Base-by-base conservation (phyloP, 2,113 vertebrate genomes). In the Arenaria interpres region DNA sequence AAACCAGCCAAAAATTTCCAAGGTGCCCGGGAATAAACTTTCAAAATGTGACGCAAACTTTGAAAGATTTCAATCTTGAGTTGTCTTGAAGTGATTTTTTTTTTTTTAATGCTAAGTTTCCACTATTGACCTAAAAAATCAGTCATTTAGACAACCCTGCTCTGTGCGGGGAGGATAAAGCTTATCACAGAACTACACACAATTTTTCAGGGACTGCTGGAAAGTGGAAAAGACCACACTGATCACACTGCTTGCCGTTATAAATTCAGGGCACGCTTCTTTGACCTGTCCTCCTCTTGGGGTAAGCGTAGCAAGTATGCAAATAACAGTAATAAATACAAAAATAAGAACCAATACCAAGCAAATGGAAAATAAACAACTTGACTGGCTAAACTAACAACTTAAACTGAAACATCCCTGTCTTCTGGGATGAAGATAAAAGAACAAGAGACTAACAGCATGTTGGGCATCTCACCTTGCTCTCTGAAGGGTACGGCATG, bases 111-210 rank as follows among this genome's bases (percentile, higher is more conserved):
- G 74, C 43, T 82, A 60, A 57, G 33, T 94, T 96, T 88, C 73
- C 66, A 53, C 69, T 88, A 23, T 21, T 91, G 77, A 96, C 94
- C 91, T 64, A 48, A 95, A 85, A 88, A 91, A 85, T 89, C 93
- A 87, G 77, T 94, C 91, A 95, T 93, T 94, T 72, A 76, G 84
- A 93, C 84, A 96, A 14, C 19, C 3, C 57, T 37, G 77, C 24
- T 88, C 93, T 93, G 81, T 43, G 74, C 24, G 10, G 39, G 33
- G 53, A 87, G 93, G 96, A 95, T 96, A 96, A 96, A 95, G 69
- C 94, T 97, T 97, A 95, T 96, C 93, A 64, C 62, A 85, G 57
- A 93, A 64, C 56, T 11, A 79, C 94, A 69, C 11, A 32, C 22
- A 75, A 62, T 82, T 96, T 93, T 89, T 94, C 66, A 75, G 71